These are phyloP conservation scores for Hirundo rustica DNA, from an alignment of 2,797 vertebrate genomes.

Conservation along the genomic window DNA sequence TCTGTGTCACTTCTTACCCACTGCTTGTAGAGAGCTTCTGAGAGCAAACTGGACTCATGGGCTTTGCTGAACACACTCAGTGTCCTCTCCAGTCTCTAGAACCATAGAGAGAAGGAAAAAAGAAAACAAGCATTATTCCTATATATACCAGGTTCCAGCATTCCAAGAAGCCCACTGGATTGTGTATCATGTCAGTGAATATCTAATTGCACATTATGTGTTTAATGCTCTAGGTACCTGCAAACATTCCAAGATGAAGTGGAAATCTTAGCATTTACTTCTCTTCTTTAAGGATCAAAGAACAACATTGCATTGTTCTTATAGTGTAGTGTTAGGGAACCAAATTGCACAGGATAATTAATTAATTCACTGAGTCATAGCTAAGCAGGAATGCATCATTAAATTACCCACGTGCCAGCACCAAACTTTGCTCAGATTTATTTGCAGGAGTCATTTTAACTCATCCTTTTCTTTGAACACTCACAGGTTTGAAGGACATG, in stretches of 20 bases:
- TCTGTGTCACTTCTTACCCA: conserved; percentile 82
- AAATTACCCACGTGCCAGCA: neutral
- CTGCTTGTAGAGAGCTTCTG: conserved; percentile 84
- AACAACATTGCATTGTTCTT: neutral
- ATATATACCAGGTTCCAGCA: neutral
- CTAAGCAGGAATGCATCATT: neutral
- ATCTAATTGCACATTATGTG: neutral
- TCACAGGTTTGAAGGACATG: neutral
- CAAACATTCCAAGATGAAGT: neutral
- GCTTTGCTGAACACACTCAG: conserved; percentile 81
- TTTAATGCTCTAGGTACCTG: neutral
- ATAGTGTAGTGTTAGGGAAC: neutral
- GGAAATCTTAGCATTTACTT: neutral
- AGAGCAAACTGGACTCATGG: conserved; percentile 80
- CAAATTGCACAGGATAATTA: neutral
- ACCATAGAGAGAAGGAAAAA: neutral
- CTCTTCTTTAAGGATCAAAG: neutral
- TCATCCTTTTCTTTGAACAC: neutral
- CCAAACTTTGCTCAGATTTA: neutral
- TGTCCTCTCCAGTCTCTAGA: conserved; percentile 86
- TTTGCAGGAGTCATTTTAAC: neutral
- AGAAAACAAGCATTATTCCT: neutral
- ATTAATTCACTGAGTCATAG: neutral
- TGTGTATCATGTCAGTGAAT: neutral
- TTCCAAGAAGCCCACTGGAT: neutral